phyloP scores from a whole-genome alignment of 2,113 vertebrate species.

The Argyrosomus japonicus region DNA sequence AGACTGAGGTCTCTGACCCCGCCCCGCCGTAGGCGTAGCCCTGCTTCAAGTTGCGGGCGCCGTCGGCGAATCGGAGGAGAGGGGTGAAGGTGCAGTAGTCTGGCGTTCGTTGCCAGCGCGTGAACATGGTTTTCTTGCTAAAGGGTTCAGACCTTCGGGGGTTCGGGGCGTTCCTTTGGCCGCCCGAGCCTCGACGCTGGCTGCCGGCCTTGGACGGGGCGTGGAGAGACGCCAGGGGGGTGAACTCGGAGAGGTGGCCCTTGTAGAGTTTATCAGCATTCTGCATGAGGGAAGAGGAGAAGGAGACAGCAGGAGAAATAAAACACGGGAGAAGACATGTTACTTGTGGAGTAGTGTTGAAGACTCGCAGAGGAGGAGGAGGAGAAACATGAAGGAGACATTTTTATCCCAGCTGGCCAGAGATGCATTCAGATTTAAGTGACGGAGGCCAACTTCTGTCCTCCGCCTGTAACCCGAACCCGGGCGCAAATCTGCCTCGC shows the following conservation, averaged over 20 bases:
- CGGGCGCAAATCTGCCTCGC: background rate
- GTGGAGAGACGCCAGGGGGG: slow-evolving; percentile 87
- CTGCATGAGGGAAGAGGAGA: slow-evolving; percentile 73
- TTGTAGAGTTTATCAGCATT: slow-evolving; percentile 82
- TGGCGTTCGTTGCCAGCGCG: slow-evolving; percentile 82
- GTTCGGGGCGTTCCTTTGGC: slow-evolving; percentile 73
- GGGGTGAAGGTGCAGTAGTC: slow-evolving; percentile 87
- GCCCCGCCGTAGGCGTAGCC: slow-evolving; percentile 75
- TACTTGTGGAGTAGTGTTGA: background rate
- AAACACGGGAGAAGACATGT: accelerated
- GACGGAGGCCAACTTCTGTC: background rate
- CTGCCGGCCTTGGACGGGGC: slow-evolving; percentile 69
- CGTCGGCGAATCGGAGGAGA: slow-evolving; percentile 81
- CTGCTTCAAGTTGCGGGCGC: slow-evolving; percentile 66
- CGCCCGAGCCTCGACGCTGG: slow-evolving; percentile 78
- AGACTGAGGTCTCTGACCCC: slow-evolving; percentile 88
- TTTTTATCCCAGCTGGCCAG: slow-evolving; percentile 48
- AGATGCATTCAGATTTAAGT: background rate
- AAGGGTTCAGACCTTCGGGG: slow-evolving; percentile 84
- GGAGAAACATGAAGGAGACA: slow-evolving; percentile 6
- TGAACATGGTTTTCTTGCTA: slow-evolving; percentile 86
- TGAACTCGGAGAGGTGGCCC: slow-evolving; percentile 87
- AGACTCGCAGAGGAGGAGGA: background rate
- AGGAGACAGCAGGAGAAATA: background rate
- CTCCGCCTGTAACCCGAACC: background rate